phyloP scores from a whole-genome alignment of 2,113 vertebrate genomes.

The Syrmaticus mikado region DNA sequence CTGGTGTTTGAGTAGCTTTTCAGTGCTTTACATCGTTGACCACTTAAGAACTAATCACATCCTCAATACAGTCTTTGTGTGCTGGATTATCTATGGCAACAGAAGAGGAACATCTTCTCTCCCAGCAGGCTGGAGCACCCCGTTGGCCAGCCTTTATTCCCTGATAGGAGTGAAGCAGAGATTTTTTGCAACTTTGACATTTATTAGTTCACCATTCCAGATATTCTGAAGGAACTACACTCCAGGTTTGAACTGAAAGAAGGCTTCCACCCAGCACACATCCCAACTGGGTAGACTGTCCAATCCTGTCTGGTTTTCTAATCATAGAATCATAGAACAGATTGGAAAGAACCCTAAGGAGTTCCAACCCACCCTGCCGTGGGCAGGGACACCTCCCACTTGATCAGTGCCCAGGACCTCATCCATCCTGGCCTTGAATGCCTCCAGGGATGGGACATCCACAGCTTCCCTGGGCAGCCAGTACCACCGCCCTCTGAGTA shows the following conservation, averaged over 20 bases:
- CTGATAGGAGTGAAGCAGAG: background rate
- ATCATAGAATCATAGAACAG: background rate
- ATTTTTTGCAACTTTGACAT: background rate
- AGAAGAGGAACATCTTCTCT: background rate
- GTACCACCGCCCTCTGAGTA: background rate
- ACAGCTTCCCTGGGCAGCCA: background rate
- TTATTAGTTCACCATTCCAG: background rate
- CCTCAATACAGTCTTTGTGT: background rate
- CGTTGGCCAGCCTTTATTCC: background rate
- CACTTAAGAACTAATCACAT: constrained; percentile 2
- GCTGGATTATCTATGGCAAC: background rate
- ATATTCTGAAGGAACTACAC: fast-evolving
- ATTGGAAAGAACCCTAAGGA: background rate
- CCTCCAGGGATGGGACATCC: background rate
- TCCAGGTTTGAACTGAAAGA: background rate
- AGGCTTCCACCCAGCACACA: background rate
- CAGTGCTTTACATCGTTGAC: background rate
- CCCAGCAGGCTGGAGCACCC: background rate
- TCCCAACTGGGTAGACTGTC: background rate
- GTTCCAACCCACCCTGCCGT: no score
- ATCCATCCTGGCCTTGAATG: background rate
- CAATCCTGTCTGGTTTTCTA: background rate
- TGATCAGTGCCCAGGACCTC: background rate
- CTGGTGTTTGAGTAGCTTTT: constrained; percentile 14
- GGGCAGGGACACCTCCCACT: no score